Evolutionary conservation across 1,140 invertebrate species (phyloP).

Genomic region (Brachionus sp.): DNA sequence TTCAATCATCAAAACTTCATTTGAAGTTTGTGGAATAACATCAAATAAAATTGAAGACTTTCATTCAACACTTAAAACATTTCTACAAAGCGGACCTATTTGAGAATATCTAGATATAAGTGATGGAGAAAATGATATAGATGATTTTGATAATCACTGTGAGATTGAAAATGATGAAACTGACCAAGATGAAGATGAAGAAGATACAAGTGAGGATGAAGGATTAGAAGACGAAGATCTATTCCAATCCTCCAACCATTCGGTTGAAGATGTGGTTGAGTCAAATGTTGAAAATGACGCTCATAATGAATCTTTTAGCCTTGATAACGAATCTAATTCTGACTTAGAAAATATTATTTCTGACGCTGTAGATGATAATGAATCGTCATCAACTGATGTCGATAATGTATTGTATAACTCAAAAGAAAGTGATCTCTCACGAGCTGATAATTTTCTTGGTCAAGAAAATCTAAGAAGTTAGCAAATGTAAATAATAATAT

Average conservation of each 20-base stretch:
- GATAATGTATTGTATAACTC: no score
- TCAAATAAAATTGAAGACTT: neutral
- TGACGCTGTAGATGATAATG: neutral
- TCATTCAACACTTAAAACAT: no score
- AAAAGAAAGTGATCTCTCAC: no score
- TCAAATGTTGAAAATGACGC: neutral
- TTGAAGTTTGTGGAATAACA: neutral
- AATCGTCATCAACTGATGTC: neutral
- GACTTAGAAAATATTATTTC: neutral
- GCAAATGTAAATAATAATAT: no score
- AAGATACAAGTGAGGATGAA: neutral
- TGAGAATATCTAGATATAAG: no score
- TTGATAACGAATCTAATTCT: neutral
- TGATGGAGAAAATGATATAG: neutral
- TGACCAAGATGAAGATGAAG: neutral
- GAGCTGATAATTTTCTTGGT: no score
- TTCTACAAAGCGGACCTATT: no score
- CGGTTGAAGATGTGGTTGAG: neutral
- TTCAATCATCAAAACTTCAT: neutral
- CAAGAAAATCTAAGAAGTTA: no score
- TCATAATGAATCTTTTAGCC: neutral
- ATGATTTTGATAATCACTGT: neutral
- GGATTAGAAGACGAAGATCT: neutral
- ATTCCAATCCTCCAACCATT: neutral
- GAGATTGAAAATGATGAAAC: neutral